Evolutionary conservation across 2,888 invertebrate genomes (phyloP), one percentile per base, ranked within the genome.

Genomic region (Meghimatium bilineatum): DNA sequence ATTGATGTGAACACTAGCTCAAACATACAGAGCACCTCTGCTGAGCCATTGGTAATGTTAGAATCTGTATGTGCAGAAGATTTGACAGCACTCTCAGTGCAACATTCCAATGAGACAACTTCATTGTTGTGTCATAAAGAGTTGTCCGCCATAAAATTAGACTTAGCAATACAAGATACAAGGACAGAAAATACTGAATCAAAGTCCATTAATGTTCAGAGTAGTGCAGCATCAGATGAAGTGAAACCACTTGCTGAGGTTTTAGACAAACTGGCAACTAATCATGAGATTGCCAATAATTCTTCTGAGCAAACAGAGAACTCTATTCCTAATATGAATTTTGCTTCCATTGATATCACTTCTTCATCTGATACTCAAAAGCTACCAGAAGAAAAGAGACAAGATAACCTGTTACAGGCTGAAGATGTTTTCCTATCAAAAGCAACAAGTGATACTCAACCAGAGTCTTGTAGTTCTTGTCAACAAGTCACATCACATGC

Each of bases 291-390:
- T 52, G 74, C 20, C 20, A 32, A 32, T 56, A 38, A 17, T 60
- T 60, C 60, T 23, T 36, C 20, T 36, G 60, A 77, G 17, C 36
- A 60, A 26, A n/a, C 36, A 60, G 60, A 60, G 1, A 1, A 3
- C 26, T 34, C 32, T 29, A 38, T 63, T 26, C 60, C 60, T 14
- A 63, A 23, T 77, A 26, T 67, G 2, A 56, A 63, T 52, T n/a
- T 38, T 32, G 3, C 66, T 44, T 66, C 67, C 66, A 84, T 36
- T 60, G 75, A 72, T 32, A 36, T 49, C 6, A 60, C 79, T 14
- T 34, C 12, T 44, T 77, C 76, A 29, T 26, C 29, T 38, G 77
- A 76, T 8, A 60, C 44, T 1, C 49, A n/a, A 52, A 63, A 77
- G n/a, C 20, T n/a, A 56, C 23, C 29, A 1, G 36, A 38, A 49